Evolutionary conservation across 2,888 invertebrate species (phyloP), one percentile per base, ranked within the genome.

Genomic region (Calliphora vomitoria): DNA sequence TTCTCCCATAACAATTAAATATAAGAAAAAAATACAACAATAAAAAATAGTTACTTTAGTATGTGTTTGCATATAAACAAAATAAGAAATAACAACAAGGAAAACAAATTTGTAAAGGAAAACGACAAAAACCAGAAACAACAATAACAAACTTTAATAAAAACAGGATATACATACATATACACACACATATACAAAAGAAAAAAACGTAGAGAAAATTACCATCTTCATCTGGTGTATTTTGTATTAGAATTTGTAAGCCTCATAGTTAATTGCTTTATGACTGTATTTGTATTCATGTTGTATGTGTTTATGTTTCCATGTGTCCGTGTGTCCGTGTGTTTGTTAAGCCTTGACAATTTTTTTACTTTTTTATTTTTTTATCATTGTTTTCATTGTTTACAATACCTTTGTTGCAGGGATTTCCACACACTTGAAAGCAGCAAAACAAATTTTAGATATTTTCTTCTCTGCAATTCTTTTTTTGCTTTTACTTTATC

Each of bases 211-310:
- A 44, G 1, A 68, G 13, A 44, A 38, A 68, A 79, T 55, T 41
- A 25, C 55, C 78, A 58, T 68, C 31, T 50, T 53, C 13, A 53
- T 71, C 53, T 71, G 47, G 8, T 53, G n/a, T 31, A 69, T 50
- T 31, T 69, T 69, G 41, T 11, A n/a, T 18, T 38, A 38, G 44
- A 20, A 64, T 35, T 35, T 62, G 18, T 79, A 44, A 69, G 60
- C 41, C 58, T 60, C 47, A 60, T 35, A 35, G 69, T 79, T 79
- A 79, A 79, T 79, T 79, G 68, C 79, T 79, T 79, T 79, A 79
- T 69, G 69, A 35, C 38, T 69, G 50, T 64, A 13, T 44, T 44
- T 13, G 44, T 44, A 13, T 50, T 50, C 0, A 0, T 11, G 11
- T 44, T 44, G 13, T 44, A 11, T 44, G 4, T 11, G 44, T 44